These are phyloP conservation scores for Agraylea sexmaculata DNA, from an alignment of 1,140 invertebrate genomes.

Conservation along the genomic window DNA sequence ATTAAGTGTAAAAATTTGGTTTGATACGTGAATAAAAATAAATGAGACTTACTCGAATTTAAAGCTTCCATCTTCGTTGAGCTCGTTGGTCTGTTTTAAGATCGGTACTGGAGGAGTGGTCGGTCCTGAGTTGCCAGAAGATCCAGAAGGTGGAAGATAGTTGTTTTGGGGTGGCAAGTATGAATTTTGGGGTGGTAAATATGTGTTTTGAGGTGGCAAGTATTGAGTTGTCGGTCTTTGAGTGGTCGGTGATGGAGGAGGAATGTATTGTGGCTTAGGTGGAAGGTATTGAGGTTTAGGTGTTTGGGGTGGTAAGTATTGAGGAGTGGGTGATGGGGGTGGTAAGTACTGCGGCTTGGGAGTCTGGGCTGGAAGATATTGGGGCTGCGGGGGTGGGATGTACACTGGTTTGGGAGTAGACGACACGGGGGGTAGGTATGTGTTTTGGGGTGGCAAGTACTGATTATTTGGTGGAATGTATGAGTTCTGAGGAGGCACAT, in stretches of 20 bases:
- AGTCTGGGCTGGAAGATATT: conserved; percentile 2
- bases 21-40: too few species aligned
- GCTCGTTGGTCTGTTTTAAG: conserved; percentile 41
- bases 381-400: conserved; percentile 14
- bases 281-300: conserved; percentile 8
- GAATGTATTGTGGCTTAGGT: conserved; percentile 21
- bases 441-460: conserved; percentile 18
- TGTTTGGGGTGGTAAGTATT: conserved; percentile 19
- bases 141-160: conserved; percentile 14
- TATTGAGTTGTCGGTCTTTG: conserved; percentile 9
- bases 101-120: conserved; percentile 35
- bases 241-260: conserved; percentile 18
- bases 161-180: conserved; percentile 14
- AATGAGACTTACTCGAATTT: conserved; percentile 49
- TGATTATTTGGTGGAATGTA: conserved; percentile 20
- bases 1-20: too few species aligned
- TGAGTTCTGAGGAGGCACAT: conserved; percentile 15
- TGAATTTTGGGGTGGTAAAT: conserved; percentile 20
- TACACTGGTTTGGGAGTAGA: conserved; percentile 12
- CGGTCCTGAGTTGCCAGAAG: conserved; percentile 5
- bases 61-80: conserved; percentile 42
- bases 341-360: conserved; percentile 22
- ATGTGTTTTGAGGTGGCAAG: conserved; percentile 22
- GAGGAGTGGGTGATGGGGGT: conserved; percentile 11
- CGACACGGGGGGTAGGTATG: conserved; percentile 13